These are phyloP conservation scores for Sipunculus nudus DNA, from an alignment of 2,888 invertebrate species.

Conservation along the genomic window DNA sequence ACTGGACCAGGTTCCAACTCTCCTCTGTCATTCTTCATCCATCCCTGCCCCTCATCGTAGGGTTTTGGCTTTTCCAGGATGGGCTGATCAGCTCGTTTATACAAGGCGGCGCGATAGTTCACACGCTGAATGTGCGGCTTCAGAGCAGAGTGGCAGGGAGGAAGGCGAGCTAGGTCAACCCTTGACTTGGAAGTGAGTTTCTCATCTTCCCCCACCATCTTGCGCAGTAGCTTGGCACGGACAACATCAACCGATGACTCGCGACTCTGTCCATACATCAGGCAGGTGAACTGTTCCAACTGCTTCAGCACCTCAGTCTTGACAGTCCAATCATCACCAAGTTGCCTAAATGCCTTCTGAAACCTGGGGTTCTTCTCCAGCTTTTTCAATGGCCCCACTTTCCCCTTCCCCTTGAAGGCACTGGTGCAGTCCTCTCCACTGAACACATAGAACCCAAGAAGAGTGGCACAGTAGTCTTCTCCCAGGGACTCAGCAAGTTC, in stretches of 20 bases:
- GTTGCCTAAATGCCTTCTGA: background rate
- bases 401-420: conserved; percentile 28
- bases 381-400: conserved; percentile 21
- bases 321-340: conserved; percentile 15
- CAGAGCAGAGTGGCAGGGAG: conserved; percentile 10
- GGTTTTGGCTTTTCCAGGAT: conserved; percentile 5
- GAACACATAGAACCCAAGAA: conserved; percentile 23
- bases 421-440: conserved; percentile 20
- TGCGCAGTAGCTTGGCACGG: conserved; percentile 5
- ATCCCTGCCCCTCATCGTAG: conserved; percentile 1
- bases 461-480: conserved; percentile 9
- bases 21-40: conserved; percentile 6
- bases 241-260: conserved; percentile 12
- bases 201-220: conserved; percentile 29
- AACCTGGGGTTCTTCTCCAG: conserved; percentile 15
- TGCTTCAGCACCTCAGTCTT: background rate
- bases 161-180: conserved; percentile 26
- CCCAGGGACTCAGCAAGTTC: conserved; percentile 16
- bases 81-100: background rate
- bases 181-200: conserved; percentile 21
- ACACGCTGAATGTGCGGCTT: conserved; percentile 13
- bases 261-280: conserved; percentile 14
- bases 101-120: conserved; percentile 3
- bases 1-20: conserved; percentile 10
- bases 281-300: conserved; percentile 11